Evolutionary conservation across 2,888 invertebrate genomes (phyloP).

Genomic region (Balanococcus diminutus): DNA sequence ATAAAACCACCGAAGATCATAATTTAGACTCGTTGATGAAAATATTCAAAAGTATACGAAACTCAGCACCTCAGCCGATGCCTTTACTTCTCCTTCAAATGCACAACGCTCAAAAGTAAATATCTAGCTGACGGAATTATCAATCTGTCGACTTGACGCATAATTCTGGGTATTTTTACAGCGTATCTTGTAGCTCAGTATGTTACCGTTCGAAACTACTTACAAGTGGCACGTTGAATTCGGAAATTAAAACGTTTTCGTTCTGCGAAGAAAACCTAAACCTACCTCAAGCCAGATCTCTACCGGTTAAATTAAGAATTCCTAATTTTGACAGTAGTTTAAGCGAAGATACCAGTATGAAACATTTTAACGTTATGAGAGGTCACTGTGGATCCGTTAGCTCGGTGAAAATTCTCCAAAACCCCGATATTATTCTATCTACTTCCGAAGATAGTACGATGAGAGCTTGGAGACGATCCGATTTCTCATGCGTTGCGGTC

Average conservation of each 20-base stretch:
- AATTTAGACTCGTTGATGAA: constrained; percentile 8
- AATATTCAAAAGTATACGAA: constrained; percentile 42
- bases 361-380: constrained; percentile 60
- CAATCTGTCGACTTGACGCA: not conserved
- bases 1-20: constrained; percentile 10
- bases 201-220: constrained; percentile 46
- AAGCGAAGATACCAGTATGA: not conserved
- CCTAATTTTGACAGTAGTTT: constrained; percentile 26
- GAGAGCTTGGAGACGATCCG: constrained; percentile 76
- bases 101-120: constrained; percentile 46
- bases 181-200: constrained; percentile 31
- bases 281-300: constrained; percentile 38
- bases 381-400: constrained; percentile 78
- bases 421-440: constrained; percentile 72
- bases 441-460: constrained; percentile 78
- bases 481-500: constrained; percentile 72
- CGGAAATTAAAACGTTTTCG: constrained; percentile 38
- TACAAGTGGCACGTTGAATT: constrained; percentile 35
- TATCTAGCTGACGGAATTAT: not conserved
- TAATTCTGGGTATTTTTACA: not conserved
- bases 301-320: constrained; percentile 42
- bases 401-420: constrained; percentile 69
- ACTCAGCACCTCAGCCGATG: constrained; percentile 35
- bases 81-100: constrained; percentile 41
- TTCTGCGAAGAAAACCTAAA: constrained; percentile 41